Base-by-base conservation (phyloP, 2,888 invertebrate species). In the Leptodirus hochenwartii region DNA sequence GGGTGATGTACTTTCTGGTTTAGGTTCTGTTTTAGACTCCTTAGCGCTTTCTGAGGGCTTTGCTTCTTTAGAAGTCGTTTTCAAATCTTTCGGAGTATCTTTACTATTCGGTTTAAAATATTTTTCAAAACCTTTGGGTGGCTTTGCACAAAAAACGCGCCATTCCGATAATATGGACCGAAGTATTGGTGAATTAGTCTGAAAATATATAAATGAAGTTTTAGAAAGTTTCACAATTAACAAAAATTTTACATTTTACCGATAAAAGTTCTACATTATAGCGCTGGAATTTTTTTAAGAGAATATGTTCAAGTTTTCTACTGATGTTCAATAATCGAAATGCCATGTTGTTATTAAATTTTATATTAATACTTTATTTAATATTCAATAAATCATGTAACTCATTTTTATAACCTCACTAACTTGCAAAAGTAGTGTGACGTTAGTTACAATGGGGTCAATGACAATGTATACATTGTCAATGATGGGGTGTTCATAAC, bases 61-160 rank as follows among this genome's bases (percentile, higher is more conserved):
- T n/a, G 45, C 38, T 29, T 48, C 48, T 36, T 45, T 50, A 22
- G 50, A 54, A 36, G 45, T 42, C 0, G 39, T 34, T 33, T 48
- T 47, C 16, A 33, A 34, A 6, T 50, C 48, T 30, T 41, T 35
- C 31, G 42, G 34, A 9, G 39, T 33, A 40, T 51, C 47, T 2
- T 46, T 34, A 39, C 56, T 50, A 22, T 59, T 52, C 5, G 74
- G 75, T 46, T 75, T 69, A 45, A 84, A 91, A 53, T 80, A 90
- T 47, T 91, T 90, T 50, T 88, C 91, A 54, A 91, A 91, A 2
- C 91, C 91, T 56, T 88, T 88, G 0, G 90, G 90, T 9, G 81
- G 77, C 45, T 79, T 76, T 43, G 78, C 72, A 47, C 78, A 76
- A 41, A 81, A 64, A 33, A 64, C 38, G 39, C 51, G 55, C 61